Evolutionary conservation across 92 coral and sea anemone species (phyloP), one percentile per base, ranked within the genome.

Genomic region (Paramuricea clavata): DNA sequence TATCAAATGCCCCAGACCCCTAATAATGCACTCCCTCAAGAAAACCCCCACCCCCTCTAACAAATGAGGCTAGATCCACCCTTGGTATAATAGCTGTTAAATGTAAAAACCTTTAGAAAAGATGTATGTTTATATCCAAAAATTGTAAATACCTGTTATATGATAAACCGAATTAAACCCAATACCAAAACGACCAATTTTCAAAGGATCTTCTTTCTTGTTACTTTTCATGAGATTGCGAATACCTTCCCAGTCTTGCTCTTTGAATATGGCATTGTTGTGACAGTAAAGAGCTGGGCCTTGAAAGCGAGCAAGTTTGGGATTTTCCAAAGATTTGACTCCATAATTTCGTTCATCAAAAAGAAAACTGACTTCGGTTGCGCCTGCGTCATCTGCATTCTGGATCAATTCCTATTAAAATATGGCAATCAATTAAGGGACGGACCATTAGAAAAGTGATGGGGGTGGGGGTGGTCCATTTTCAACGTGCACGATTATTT

Each of bases 301-400:
- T 78, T 87, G 90, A 62, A 87, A 87, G 57, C 73, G 59, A 12
- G 36, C 17, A 2, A 87, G 80, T 16, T 78, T 81, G 15, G 43
- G 12, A 64, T 32, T 69, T 23, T 6, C 83, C 64, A 87, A 44
- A 57, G 85, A 81, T n/a, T 54, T 26, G 39, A 78, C 81, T 13
- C 86, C 90, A 81, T 68, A 87, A 69, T 69, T 44, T 43, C 80
- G 87, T 36, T 76, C 81, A 71, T 87, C 81, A 68, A 78, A 74
- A 30, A 87, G 59, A 71, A 87, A 87, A 13, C 59, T 81, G n/a
- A 81, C 69, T 17, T 73, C 69, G 31, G 76, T 87, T n/a, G 90
- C 90, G 5, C 90, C 90, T 49, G 90, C 90, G 39, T 87, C 90
- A 43, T 87, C 90, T 19, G 90, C 90, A 72, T 87, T 87, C 42